Conservation (phyloP, 2,113 vertebrate species). For the Steatornis caripensis region DNA sequence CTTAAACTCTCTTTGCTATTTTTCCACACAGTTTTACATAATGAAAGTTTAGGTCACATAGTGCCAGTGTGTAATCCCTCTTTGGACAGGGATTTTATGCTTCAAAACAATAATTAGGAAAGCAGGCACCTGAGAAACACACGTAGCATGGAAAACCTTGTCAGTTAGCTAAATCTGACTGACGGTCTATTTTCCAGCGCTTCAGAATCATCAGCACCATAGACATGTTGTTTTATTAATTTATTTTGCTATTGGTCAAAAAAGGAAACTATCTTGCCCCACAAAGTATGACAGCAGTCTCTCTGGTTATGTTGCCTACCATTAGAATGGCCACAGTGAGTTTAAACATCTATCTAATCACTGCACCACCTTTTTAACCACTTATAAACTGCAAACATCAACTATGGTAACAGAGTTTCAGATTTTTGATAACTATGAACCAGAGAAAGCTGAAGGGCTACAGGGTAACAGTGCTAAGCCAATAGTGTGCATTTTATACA, state of each 20-base stretch:
- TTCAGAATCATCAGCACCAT: background rate
- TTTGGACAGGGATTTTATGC: background rate
- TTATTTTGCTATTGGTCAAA: background rate
- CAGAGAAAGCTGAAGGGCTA: background rate
- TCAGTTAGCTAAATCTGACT: background rate
- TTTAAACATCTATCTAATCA: background rate
- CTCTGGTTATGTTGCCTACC: rapidly evolving
- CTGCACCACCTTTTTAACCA: background rate
- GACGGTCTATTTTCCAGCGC: background rate
- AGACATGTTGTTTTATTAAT: background rate
- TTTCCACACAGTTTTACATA: background rate
- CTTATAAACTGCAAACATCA: background rate
- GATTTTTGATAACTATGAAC: background rate
- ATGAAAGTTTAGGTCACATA: background rate
- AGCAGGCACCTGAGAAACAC: background rate
- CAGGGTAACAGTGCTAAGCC: background rate
- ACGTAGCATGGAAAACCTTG: background rate
- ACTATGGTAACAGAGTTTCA: background rate
- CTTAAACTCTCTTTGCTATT: background rate
- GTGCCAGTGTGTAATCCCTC: background rate
- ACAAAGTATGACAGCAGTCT: background rate
- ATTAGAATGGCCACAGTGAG: background rate
- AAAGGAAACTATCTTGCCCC: background rate
- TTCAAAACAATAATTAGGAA: background rate
- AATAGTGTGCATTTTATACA: background rate